Base-by-base conservation (phyloP, 2,888 invertebrate genomes). In the Malthinus seriepunctatus region DNA sequence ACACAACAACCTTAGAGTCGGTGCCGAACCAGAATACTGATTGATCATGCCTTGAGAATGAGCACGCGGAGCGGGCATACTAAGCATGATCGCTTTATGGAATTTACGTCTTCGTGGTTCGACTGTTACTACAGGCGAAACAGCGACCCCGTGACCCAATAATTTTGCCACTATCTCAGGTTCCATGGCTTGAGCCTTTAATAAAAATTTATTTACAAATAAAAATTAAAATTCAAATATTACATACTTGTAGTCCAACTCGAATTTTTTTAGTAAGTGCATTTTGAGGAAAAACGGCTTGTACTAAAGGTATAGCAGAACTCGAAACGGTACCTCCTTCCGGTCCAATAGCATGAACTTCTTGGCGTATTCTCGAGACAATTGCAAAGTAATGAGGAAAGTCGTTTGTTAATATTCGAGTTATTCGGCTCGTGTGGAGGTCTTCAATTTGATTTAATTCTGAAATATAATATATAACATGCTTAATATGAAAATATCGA, bases 221-320 rank as follows among this genome's bases (percentile, higher is more conserved):
- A 9, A 48, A 23, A 2, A 32, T 10, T 38, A 12, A 14, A 8
- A 1, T 14, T n/a, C 1, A 35, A 10, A 2, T 5, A 10, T 1
- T n/a, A 73, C 70, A 78, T 79, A 89, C 90, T 84, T 97, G 97
- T 63, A 97, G 85, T 63, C 97, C 97, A 70, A 99, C 97, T 82
- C 95, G 91, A 81, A 99, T 99, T 79, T 96, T 95, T 83, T 99
- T 99, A n/a, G 97, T 99, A 46, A 99, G 86, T 38, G 99, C 97
- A 67, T 93, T 91, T 37, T 94, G 88, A 12, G 98, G 98, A 85
- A 99, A 98, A 66, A 86, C 83, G 5, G 88, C 87, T 70, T 88
- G 88, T 2, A 88, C 88, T 79, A 95, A 90, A 3, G 96, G 94
- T 53, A 98, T 96, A 64, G 97, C 88, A 69, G 91, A 89, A 45